Evolutionary conservation across 2,888 invertebrate species (phyloP), one percentile per base, ranked within the genome.

Genomic region (Drosophila macrospina): DNA sequence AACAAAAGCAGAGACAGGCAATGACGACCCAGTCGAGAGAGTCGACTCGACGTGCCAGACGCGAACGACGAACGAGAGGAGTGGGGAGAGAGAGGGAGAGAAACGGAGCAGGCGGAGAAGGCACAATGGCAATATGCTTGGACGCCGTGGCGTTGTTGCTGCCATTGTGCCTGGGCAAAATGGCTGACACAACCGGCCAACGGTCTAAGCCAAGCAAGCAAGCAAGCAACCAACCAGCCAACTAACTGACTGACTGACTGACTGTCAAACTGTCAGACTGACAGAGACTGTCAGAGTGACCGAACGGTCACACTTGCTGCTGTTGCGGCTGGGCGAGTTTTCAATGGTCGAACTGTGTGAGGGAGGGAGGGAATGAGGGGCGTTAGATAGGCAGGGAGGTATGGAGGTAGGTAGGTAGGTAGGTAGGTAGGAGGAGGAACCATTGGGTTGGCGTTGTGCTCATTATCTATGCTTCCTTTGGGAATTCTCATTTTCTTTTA

Each of bases 381-480:
- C n/a, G n/a, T n/a, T 20, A 20, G 20, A 3, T 20, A 20, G 20
- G 3, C 3, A 20, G 20, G 3, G 1, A 3, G 20, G 20, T n/a
- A 20, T n/a, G 3, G 20, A 20, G 20, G 20, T 20, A 20, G 20
- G 20, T 20, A 20, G 20, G 20, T 20, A 20, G 20, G 3, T 20
- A 20, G 20, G 3, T 20, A 3, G 20, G 20, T n/a, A 20, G 3
- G 20, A 20, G 20, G 20, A 20, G 20, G 32, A 36, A 41, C 65
- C 70, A 47, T 56, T 59, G 72, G 61, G 67, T 57, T 74, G 68
- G 74, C 47, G 62, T 68, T 61, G 69, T 72, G 77, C 87, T 86
- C 86, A 86, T 86, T 86, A 88, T 88, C 89, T 86, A 86, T 86
- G 86, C 83, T 89, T 86, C 86, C 86, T 89, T 86, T 86, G 86